phyloP scores from a whole-genome alignment of 2,888 invertebrate species.

The Papilio protenor region DNA sequence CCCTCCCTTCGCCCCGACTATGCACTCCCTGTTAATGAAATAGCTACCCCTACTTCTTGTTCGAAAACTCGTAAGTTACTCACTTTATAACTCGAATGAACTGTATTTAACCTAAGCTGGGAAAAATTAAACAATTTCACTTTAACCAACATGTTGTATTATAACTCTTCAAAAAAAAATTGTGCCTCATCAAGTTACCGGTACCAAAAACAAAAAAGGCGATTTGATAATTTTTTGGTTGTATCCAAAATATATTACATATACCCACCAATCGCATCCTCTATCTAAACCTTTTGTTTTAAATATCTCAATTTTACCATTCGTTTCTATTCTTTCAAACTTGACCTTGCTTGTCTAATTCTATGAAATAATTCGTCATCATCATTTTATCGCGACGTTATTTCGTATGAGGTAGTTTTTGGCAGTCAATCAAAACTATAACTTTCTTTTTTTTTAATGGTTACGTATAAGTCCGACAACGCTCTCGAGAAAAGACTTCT shows the following conservation, averaged over 20 bases:
- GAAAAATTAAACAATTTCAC: not conserved
- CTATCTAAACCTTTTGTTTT: not conserved
- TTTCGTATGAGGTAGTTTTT: not conserved
- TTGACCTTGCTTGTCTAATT: not conserved
- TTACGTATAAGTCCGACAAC: too few relatives aligned
- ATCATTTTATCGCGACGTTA: not conserved
- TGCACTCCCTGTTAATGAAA: slow-evolving; percentile 77
- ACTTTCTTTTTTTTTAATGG: not conserved
- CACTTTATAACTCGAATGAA: slow-evolving; percentile 33
- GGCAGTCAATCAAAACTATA: not conserved
- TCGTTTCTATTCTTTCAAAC: not conserved
- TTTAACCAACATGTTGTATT: not conserved
- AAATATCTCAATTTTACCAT: not conserved
- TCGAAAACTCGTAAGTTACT: slow-evolving; percentile 43
- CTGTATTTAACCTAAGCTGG: not conserved
- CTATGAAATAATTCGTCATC: not conserved
- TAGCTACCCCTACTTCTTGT: slow-evolving; percentile 54
- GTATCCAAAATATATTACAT: too few relatives aligned
- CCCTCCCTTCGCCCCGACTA: slow-evolving; percentile 62
- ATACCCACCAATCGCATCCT: not conserved
- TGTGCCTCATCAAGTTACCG: too few relatives aligned
- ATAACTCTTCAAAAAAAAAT: not conserved
- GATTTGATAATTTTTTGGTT: too few relatives aligned
- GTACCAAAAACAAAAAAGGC: too few relatives aligned
- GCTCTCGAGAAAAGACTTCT: too few relatives aligned